Percentiles rank a stretch among this genome's conserved stretches.
Evolutionary conservation across 2,113 vertebrate species (phyloP).

Genomic region (Meleagris gallopavo): DNA sequence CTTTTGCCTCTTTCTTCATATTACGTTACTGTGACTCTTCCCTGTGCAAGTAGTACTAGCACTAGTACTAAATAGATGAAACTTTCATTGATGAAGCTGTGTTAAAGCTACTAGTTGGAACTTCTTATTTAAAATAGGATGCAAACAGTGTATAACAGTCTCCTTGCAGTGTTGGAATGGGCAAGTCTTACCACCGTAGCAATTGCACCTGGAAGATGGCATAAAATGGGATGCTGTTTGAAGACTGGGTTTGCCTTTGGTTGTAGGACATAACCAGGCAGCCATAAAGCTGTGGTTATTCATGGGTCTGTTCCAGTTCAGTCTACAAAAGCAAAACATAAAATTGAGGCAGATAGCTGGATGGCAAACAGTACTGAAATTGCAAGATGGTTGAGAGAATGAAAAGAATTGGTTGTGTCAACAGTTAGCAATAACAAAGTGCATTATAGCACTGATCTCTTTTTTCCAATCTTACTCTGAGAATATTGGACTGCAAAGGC

Average conservation of each 20-base stretch:
- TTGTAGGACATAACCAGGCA: fast-evolving
- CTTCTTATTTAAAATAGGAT: neutral
- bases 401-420: neutral
- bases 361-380: neutral
- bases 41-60: no score
- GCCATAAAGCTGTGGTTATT: neutral
- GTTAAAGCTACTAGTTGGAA: neutral
- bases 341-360: neutral
- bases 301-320: neutral
- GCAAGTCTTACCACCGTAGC: neutral
- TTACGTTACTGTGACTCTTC: neutral
- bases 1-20: neutral
- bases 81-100: neutral
- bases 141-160: fast-evolving
- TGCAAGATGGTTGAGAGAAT: neutral
- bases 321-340: neutral
- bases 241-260: neutral
- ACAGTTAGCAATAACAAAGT: neutral
- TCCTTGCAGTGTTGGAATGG: neutral
- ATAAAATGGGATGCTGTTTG: neutral
- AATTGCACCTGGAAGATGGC: neutral
- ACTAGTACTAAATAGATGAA: neutral
- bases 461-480: neutral
- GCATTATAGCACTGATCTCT: neutral
- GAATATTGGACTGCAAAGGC: neutral